A percentile compares a stretch with the other conserved stretches of the same genome.
These are phyloP conservation scores for Triops cancriformis DNA, from an alignment of 1,140 invertebrate species.

Conservation along the genomic window DNA sequence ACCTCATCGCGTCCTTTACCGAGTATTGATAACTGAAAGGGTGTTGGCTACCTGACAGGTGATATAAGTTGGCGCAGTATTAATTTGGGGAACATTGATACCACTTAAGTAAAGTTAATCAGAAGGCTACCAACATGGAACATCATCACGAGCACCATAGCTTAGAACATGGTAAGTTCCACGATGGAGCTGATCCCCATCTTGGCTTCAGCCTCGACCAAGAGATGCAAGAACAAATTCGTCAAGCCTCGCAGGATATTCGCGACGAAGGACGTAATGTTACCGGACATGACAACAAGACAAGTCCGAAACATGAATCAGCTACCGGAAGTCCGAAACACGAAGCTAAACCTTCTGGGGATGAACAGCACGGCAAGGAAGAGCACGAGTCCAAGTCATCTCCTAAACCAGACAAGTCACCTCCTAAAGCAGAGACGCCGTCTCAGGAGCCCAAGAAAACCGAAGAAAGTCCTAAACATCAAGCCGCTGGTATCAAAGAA, in stretches of 20 bases:
- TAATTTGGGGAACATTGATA: too few species aligned
- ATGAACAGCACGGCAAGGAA: too few species aligned
- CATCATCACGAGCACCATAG: not conserved
- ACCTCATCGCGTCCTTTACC: too few species aligned
- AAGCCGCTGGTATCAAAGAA: not conserved
- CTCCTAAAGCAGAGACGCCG: not conserved
- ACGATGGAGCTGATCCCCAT: constrained; percentile 13
- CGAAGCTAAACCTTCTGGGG: not conserved
- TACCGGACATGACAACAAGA: not conserved
- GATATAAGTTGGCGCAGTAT: too few species aligned
- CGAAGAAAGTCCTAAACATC: not conserved
- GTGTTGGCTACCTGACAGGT: not conserved
- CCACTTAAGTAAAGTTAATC: too few species aligned
- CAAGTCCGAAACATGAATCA: not conserved
- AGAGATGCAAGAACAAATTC: constrained; percentile 19
- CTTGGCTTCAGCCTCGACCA: constrained; percentile 15
- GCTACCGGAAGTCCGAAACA: not conserved
- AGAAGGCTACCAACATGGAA: too few species aligned
- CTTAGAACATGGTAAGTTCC: not conserved
- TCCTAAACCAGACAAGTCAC: not conserved
- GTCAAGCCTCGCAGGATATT: constrained; percentile 15
- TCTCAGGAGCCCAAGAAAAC: not conserved
- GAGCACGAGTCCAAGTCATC: not conserved
- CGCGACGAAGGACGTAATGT: not conserved
- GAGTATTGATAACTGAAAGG: not conserved